Evolutionary conservation across 2,113 vertebrate species (phyloP).

Genomic region (Salvelinus namaycush): DNA sequence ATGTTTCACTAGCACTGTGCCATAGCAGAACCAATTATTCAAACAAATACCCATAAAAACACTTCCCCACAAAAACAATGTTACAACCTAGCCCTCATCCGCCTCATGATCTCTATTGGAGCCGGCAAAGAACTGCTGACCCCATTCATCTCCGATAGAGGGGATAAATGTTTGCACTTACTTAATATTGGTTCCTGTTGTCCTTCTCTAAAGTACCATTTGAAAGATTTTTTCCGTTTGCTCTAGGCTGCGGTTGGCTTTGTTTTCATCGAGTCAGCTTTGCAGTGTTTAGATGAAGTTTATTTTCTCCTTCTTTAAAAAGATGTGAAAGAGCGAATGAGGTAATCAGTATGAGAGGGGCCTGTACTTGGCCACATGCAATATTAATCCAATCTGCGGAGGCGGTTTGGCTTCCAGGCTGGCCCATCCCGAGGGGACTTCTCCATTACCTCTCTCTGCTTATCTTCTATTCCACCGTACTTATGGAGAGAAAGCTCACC

Average conservation of each 20-base stretch:
- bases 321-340: conserved; percentile 46
- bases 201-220: no score
- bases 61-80: not conserved
- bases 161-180: no score
- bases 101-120: no score
- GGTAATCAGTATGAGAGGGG: conserved; percentile 49
- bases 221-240: no score
- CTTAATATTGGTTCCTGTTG: no score
- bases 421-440: conserved; percentile 43
- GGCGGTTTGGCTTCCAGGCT: conserved; percentile 59
- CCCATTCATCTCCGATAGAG: no score
- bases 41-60: conserved; percentile 22
- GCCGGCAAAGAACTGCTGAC: no score
- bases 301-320: conserved; percentile 35
- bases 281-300: conserved; percentile 33
- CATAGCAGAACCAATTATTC: conserved; percentile 22
- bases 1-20: not conserved
- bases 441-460: conserved; percentile 60
- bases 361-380: conserved; percentile 48
- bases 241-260: conserved; percentile 18
- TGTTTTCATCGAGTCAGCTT: conserved; percentile 40
- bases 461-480: conserved; percentile 53
- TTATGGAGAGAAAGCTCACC: conserved; percentile 17
- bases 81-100: conserved; percentile 1
- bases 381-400: conserved; percentile 68